phyloP scores from a whole-genome alignment of 2,797 vertebrate species.

The Clarias laeviceps region DNA sequence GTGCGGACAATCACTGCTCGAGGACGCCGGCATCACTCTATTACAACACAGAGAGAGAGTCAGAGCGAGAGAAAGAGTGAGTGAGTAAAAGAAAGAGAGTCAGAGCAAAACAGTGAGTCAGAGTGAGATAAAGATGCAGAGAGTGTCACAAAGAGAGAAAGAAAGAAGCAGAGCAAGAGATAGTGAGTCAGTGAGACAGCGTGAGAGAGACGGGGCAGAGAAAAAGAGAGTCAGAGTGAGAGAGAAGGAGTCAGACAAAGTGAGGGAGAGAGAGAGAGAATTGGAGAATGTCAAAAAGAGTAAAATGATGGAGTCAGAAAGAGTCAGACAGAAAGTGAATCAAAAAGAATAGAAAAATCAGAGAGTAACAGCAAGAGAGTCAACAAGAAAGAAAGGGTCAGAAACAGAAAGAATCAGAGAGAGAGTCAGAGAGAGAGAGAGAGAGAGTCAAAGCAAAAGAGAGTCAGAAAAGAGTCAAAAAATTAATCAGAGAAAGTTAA shows the following conservation, averaged over 20 bases:
- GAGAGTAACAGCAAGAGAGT: too few species aligned
- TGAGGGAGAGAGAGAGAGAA: background rate
- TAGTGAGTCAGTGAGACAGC: background rate
- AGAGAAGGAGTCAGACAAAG: background rate
- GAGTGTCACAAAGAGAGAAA: background rate
- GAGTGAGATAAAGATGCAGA: background rate
- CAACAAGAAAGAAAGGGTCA: background rate
- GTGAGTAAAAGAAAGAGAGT: background rate
- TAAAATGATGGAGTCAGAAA: too few species aligned
- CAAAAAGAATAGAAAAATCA: too few species aligned
- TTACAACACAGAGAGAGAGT: background rate
- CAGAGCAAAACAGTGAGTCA: background rate
- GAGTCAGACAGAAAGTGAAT: too few species aligned
- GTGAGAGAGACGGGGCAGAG: background rate
- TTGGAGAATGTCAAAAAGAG: background rate
- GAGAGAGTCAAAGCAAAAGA: background rate
- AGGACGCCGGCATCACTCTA: constrained; percentile 78
- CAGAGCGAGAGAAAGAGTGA: background rate
- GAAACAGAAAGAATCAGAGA: background rate
- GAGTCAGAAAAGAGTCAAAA: background rate
- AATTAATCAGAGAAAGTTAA: background rate
- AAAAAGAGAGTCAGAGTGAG: background rate
- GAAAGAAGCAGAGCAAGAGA: too few species aligned
- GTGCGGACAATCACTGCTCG: constrained; percentile 86
- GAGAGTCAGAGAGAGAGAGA: too few species aligned